These are phyloP conservation scores for Galendromus occidentalis DNA, from an alignment of 1,140 invertebrate species.

Conservation along the genomic window DNA sequence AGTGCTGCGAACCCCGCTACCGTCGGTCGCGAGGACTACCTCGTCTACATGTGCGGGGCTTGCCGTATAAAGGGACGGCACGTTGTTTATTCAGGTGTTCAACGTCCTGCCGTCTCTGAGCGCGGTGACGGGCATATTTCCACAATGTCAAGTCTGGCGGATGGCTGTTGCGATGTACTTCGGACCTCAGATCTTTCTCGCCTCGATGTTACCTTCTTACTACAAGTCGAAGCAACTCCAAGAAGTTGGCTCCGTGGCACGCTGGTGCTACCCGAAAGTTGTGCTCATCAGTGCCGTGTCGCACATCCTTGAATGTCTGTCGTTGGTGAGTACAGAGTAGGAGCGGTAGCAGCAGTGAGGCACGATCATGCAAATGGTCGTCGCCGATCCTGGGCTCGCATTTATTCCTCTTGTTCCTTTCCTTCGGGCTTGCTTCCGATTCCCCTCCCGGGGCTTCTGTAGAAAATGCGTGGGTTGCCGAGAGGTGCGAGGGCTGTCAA, in stretches of 20 bases:
- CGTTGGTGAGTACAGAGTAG: background rate
- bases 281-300: background rate
- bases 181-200: slow-evolving; percentile 7
- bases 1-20: too few relatives aligned
- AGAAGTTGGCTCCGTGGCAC: background rate
- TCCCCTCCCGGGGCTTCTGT: background rate
- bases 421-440: background rate
- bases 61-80: too few relatives aligned
- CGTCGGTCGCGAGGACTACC: too few relatives aligned
- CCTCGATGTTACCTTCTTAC: slow-evolving; percentile 5
- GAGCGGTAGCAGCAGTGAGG: too few relatives aligned
- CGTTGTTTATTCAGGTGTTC: background rate
- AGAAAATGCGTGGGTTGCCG: background rate
- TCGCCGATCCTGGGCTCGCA: background rate
- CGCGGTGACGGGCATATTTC: background rate
- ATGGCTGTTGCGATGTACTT: slow-evolving; percentile 5
- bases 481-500: background rate
- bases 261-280: background rate
- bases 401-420: background rate
- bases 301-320: slow-evolving; percentile 1
- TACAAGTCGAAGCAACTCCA: background rate
- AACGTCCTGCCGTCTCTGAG: slow-evolving; percentile 1
- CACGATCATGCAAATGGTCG: background rate
- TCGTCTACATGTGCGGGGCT: too few relatives aligned
- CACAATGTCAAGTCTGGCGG: slow-evolving; percentile 10